Evolutionary conservation across 2,113 vertebrate genomes (phyloP), one percentile per base, ranked within the genome.

Genomic region (Thermophis baileyi): DNA sequence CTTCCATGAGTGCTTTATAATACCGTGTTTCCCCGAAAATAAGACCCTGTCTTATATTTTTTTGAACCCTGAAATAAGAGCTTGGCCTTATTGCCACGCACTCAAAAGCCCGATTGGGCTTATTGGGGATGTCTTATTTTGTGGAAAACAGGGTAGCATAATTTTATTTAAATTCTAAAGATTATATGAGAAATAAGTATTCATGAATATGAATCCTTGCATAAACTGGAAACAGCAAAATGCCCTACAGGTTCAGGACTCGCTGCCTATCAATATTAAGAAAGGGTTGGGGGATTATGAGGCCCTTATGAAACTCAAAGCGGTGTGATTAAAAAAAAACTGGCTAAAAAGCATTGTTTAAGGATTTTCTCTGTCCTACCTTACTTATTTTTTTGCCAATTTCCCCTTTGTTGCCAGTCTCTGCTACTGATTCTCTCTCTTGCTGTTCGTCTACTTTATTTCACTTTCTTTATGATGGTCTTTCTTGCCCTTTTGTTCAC

Each of bases 151-250:
- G n/a, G n/a, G n/a, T n/a, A 74, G 57, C 55, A 60, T 49, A 57
- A 22, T 8, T 74, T 87, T 11, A 35, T 44, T 51, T 24, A 53
- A 74, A 88, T 53, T 88, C 47, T 88, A 92, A 92, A 74, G 24
- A 50, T 54, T 88, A 46, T 69, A 35, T 16, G 6, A n/a, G 12
- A 74, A 88, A 88, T 53, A 22, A 46, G 1, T 30, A 44, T 88
- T 92, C 47, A 88, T 87, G 86, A 69, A 63, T 88, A 88, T 27
- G 46, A 50, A 87, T 51, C 46, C 54, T 88, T 88, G 85, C 50
- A 92, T 92, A 88, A 92, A 50, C 46, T 92, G 55, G 55, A 91
- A 60, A 88, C 35, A 88, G 46, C 87, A 50, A 22, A 92, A 88
- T 51, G 16, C 24, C n/a, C 54, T 63, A 50, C 55, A 63, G 27